phyloP scores from a whole-genome alignment of 1,140 invertebrate species.

The Dendroctonus valens region DNA sequence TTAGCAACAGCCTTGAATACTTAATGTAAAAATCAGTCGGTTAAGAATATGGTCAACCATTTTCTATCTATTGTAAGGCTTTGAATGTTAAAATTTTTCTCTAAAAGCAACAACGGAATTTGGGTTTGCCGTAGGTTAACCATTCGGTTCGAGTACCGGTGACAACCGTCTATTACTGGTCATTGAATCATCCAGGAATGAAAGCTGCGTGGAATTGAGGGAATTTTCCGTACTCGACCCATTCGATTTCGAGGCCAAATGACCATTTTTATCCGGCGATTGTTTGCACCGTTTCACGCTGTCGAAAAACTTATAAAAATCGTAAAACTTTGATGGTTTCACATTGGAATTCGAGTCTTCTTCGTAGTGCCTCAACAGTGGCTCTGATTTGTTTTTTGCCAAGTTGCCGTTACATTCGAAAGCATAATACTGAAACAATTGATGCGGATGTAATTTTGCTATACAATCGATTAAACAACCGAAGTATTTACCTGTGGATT shows the following conservation, averaged over 20 bases:
- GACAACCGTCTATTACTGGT: constrained; percentile 34
- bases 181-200: constrained; percentile 39
- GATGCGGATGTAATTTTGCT: neutral
- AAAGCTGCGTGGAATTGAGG: constrained; percentile 38
- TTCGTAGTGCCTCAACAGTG: constrained; percentile 33
- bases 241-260: constrained; percentile 13
- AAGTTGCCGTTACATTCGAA: constrained; percentile 36
- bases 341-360: constrained; percentile 45
- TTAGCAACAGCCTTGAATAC: no score
- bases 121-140: constrained; percentile 29
- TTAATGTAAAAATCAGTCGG: constrained; percentile 4
- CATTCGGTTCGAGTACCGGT: constrained; percentile 42
- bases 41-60: constrained; percentile 1
- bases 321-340: constrained; percentile 37
- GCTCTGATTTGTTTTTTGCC: constrained; percentile 31
- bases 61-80: constrained; percentile 3
- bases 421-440: constrained; percentile 36
- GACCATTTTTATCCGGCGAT: constrained; percentile 15
- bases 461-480: neutral
- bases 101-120: neutral
- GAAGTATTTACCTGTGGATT: constrained; percentile 54
- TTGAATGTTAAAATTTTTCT: constrained; percentile 1
- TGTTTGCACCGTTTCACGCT: constrained; percentile 25
- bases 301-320: constrained; percentile 35
- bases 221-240: constrained; percentile 25